phyloP scores from a whole-genome alignment of 2,797 vertebrate genomes.

The Monodelphis domestica region DNA sequence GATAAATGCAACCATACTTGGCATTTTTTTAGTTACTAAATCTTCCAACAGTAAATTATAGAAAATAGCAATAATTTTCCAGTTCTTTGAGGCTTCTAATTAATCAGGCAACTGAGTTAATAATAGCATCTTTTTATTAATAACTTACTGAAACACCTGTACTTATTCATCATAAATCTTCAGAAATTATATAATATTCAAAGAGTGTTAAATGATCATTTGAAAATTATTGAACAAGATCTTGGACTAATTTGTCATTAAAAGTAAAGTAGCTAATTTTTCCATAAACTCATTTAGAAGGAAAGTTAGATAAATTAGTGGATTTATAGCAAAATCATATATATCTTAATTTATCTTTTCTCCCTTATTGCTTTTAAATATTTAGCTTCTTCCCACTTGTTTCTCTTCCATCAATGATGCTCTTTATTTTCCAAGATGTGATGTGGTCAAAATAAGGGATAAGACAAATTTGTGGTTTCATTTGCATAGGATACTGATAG shows the following conservation, averaged over 20 bases:
- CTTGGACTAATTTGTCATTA: conserved; percentile 36
- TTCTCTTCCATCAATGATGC: background rate
- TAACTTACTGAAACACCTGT: conserved; percentile 68
- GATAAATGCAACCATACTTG: conserved; percentile 45
- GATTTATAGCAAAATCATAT: conserved; percentile 20
- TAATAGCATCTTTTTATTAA: conserved; percentile 73
- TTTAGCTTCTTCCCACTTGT: conserved; percentile 14
- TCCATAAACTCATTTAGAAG: background rate
- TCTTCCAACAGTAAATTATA: conserved; percentile 72
- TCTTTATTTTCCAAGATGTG: conserved; percentile 10
- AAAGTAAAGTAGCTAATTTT: conserved; percentile 45
- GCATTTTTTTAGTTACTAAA: conserved; percentile 71
- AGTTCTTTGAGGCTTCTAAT: conserved; percentile 63
- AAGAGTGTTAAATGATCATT: conserved; percentile 56
- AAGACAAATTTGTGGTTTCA: background rate
- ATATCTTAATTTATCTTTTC: background rate
- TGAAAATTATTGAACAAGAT: conserved; percentile 60
- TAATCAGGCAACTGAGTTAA: conserved; percentile 68
- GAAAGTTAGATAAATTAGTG: background rate
- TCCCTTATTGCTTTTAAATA: conserved; percentile 32
- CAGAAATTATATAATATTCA: conserved; percentile 52
- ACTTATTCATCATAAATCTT: conserved; percentile 68
- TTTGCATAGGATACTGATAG: background rate
- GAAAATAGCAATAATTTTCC: conserved; percentile 75
- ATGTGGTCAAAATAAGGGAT: background rate